Percentiles rank a stretch among this genome's conserved stretches.
phyloP scores from a whole-genome alignment of 2,113 vertebrate genomes.

The Callipepla squamata region DNA sequence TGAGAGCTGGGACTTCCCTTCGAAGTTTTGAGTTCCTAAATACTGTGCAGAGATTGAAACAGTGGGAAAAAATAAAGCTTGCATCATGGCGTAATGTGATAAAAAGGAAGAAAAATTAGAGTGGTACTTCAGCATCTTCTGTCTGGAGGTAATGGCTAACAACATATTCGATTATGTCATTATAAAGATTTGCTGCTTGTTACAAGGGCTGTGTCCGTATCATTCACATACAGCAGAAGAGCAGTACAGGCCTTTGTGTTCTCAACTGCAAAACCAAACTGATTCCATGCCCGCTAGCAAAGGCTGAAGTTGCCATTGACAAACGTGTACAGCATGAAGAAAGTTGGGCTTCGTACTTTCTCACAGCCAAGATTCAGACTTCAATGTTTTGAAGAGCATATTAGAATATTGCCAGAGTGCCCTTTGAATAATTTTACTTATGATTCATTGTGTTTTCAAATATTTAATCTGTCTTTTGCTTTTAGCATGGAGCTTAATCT shows the following conservation, averaged over 20 bases:
- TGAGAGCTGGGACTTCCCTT: neutral
- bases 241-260: neutral
- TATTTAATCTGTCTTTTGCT: slow-evolving; percentile 4
- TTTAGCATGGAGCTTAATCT: neutral
- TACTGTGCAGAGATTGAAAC: neutral
- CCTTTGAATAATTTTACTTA: neutral
- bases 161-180: neutral
- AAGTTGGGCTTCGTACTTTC: neutral
- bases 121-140: neutral
- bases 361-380: neutral
- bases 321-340: neutral
- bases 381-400: neutral
- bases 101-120: neutral
- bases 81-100: neutral
- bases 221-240: neutral
- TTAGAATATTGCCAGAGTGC: neutral
- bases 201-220: neutral
- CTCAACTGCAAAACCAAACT: neutral
- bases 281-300: neutral
- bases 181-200: neutral
- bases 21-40: neutral
- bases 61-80: neutral
- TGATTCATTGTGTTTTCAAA: neutral
- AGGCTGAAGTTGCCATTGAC: neutral
- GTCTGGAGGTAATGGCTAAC: neutral